Percentiles rank a stretch among this genome's conserved stretches.
Conservation (phyloP, 2,797 vertebrate species). For the Thamnophis elegans region DNA sequence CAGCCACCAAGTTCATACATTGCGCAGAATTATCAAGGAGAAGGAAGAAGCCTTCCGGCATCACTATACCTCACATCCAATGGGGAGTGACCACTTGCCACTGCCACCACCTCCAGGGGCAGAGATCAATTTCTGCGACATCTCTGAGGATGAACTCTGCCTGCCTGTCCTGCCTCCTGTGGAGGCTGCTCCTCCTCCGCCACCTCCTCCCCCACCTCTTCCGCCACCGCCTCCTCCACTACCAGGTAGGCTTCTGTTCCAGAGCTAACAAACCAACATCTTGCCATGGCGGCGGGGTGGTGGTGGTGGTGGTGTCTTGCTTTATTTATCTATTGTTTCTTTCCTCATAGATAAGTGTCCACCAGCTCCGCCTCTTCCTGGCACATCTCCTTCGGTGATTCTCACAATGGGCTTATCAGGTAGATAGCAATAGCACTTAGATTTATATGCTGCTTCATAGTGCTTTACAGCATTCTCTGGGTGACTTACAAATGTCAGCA, state of each 20-base stretch:
- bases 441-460: not conserved
- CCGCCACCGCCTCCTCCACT: conserved; percentile 81
- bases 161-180: conserved; percentile 62
- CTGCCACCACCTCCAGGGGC: conserved; percentile 34
- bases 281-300: rapidly evolving
- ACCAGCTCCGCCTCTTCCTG: conserved; percentile 83
- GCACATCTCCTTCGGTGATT: conserved; percentile 84
- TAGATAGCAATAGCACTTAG: conserved; percentile 48
- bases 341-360: conserved; percentile 70
- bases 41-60: conserved; percentile 92
- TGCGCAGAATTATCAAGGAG: conserved; percentile 91
- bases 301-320: not conserved
- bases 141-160: conserved; percentile 39
- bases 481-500: too few relatives aligned
- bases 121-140: conserved; percentile 58
- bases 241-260: conserved; percentile 73
- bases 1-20: conserved; percentile 90
- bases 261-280: not conserved
- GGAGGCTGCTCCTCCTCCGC: conserved; percentile 77
- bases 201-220: conserved; percentile 80
- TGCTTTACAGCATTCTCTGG: not conserved
- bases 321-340: conserved; percentile 2
- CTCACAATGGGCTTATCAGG: conserved; percentile 90
- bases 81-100: conserved; percentile 65
- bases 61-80: conserved; percentile 77